These are phyloP conservation scores for Euwallacea similis DNA, from an alignment of 1,140 invertebrate species.

Conservation along the genomic window DNA sequence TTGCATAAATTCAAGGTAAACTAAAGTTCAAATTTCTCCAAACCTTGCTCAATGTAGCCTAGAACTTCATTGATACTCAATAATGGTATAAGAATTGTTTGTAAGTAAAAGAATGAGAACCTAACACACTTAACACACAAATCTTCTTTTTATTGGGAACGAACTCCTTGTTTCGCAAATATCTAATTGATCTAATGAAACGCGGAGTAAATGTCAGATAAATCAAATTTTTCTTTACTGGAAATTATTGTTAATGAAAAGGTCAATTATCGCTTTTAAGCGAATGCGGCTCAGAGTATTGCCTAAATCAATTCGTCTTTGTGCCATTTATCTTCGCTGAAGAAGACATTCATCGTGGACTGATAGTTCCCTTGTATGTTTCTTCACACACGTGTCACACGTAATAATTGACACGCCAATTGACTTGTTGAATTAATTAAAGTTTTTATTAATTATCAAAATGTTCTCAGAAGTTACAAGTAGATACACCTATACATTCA, in stretches of 20 bases:
- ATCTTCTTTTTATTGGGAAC: background rate
- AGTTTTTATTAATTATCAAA: background rate
- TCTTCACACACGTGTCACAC: background rate
- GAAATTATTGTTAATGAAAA: conserved; percentile 29
- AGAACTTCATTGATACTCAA: too few species aligned
- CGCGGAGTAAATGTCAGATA: conserved; percentile 22
- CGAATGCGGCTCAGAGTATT: conserved; percentile 9
- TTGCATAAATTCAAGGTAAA: too few species aligned
- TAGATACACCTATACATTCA: too few species aligned
- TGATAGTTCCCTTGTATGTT: conserved; percentile 8
- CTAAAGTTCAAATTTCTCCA: too few species aligned
- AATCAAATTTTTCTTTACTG: conserved; percentile 24
- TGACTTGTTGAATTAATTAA: background rate
- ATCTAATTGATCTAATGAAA: conserved; percentile 3
- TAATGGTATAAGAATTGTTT: too few species aligned
- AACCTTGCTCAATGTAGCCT: too few species aligned
- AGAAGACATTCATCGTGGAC: conserved; percentile 14
- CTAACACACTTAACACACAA: too few species aligned
- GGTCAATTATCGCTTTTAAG: conserved; percentile 28
- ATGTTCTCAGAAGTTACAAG: background rate
- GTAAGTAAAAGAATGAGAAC: too few species aligned
- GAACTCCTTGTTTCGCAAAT: conserved; percentile 2
- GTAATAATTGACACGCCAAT: background rate
- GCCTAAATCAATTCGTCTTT: conserved; percentile 21
- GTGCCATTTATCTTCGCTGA: conserved; percentile 25